Percentiles rank a stretch among this genome's conserved stretches.
phyloP scores from a whole-genome alignment of 2,113 vertebrate species.

The Caloenas nicobarica region DNA sequence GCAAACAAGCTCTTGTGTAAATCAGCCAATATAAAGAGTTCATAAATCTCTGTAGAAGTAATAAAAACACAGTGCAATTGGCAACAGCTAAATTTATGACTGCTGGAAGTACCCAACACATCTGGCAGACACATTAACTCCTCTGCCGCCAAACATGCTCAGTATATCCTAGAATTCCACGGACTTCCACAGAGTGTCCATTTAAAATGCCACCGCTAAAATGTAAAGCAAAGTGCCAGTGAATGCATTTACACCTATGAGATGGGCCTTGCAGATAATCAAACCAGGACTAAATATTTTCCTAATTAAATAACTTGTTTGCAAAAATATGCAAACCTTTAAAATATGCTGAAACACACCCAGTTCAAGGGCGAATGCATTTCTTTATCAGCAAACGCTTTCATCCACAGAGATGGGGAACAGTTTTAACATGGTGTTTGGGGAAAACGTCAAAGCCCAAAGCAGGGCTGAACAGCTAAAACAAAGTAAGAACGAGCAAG shows the following conservation, averaged over 20 bases:
- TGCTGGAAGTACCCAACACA: constrained; percentile 39
- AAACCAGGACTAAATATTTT: neutral
- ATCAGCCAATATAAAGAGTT: constrained; percentile 63
- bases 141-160: constrained; percentile 14
- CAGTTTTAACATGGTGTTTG: neutral
- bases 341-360: neutral
- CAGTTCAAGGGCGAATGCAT: neutral
- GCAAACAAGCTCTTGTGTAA: constrained; percentile 35
- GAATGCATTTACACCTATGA: neutral
- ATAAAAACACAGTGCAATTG: constrained; percentile 57
- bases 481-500: neutral
- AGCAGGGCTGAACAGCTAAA: neutral
- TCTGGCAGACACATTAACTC: constrained; percentile 43
- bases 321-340: neutral
- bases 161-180: neutral
- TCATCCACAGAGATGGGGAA: neutral
- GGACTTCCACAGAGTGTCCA: neutral
- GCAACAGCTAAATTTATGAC: constrained; percentile 39
- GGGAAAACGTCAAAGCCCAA: neutral
- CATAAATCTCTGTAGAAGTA: constrained; percentile 57
- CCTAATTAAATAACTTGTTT: neutral
- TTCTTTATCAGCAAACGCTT: neutral
- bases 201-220: neutral
- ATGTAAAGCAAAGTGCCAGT: neutral
- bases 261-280: neutral